phyloP scores from a whole-genome alignment of 2,113 vertebrate genomes.

The Gambusia affinis region DNA sequence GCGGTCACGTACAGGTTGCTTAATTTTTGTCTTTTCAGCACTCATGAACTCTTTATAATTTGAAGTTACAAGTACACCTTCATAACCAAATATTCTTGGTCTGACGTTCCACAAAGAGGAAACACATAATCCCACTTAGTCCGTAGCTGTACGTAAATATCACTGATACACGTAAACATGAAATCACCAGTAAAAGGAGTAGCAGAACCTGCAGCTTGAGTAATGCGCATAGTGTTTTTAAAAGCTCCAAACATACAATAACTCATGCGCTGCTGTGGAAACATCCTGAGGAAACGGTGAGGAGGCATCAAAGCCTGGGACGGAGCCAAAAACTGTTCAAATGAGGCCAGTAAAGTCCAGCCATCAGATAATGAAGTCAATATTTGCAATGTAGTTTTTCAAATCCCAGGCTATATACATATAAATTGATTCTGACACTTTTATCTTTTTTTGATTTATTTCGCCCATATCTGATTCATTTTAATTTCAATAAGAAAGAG shows the following conservation, averaged over 20 bases:
- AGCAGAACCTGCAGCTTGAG: constrained; percentile 12
- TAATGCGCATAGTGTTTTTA: constrained; percentile 12
- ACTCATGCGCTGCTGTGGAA: constrained; percentile 21
- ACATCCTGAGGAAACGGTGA: constrained; percentile 68
- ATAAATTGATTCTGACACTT: too few relatives aligned
- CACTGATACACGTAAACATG: too few relatives aligned
- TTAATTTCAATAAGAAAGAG: constrained; percentile 31
- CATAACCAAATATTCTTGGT: not conserved
- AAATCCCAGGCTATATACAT: not conserved
- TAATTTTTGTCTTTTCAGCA: not conserved
- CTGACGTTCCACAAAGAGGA: not conserved
- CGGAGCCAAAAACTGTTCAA: constrained; percentile 1
- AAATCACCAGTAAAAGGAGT: too few relatives aligned
- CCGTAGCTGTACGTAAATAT: too few relatives aligned
- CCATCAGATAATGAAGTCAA: not conserved
- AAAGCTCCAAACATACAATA: constrained; percentile 30
- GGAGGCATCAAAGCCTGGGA: constrained; percentile 46
- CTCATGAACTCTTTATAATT: not conserved
- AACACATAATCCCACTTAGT: not conserved
- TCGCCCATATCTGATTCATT: constrained; percentile 25
- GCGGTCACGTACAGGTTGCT: not conserved
- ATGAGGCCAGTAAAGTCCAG: not conserved
- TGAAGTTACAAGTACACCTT: not conserved
- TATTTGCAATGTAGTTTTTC: not conserved
- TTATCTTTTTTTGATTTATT: not conserved